phyloP scores from a whole-genome alignment of 2,113 vertebrate species.

The Diadophis punctatus region DNA sequence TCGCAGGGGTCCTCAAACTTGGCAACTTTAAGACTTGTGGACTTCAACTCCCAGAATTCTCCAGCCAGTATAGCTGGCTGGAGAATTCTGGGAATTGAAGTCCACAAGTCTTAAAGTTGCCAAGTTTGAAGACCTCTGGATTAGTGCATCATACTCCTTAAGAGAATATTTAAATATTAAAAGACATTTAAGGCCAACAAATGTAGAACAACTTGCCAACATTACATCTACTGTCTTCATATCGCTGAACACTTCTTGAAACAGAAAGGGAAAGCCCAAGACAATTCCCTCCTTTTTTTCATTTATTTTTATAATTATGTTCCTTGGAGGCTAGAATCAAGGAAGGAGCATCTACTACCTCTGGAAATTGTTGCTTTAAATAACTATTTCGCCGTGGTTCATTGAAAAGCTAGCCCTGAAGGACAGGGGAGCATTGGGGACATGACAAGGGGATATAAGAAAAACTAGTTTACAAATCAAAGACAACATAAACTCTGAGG shows the following conservation, averaged over 20 bases:
- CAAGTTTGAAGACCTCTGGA: too few species aligned
- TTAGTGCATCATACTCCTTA: neutral
- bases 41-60: too few species aligned
- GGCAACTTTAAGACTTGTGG: too few species aligned
- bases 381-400: neutral
- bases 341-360: neutral
- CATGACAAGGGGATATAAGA: neutral
- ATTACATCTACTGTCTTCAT: neutral
- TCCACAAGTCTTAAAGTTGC: too few species aligned
- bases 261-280: neutral
- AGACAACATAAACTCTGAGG: neutral
- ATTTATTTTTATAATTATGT: neutral
- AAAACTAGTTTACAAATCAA: neutral
- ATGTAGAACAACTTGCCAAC: neutral
- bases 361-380: neutral
- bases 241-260: neutral
- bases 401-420: neutral
- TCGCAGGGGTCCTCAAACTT: too few species aligned
- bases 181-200: neutral
- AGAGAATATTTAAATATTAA: fast-evolving
- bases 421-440: neutral
- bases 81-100: too few species aligned
- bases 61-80: too few species aligned
- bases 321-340: neutral
- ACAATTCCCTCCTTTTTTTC: neutral